Evolutionary conservation across 2,797 vertebrate genomes (phyloP), one percentile per base, ranked within the genome.

Genomic region (Sebastes elongatus): DNA sequence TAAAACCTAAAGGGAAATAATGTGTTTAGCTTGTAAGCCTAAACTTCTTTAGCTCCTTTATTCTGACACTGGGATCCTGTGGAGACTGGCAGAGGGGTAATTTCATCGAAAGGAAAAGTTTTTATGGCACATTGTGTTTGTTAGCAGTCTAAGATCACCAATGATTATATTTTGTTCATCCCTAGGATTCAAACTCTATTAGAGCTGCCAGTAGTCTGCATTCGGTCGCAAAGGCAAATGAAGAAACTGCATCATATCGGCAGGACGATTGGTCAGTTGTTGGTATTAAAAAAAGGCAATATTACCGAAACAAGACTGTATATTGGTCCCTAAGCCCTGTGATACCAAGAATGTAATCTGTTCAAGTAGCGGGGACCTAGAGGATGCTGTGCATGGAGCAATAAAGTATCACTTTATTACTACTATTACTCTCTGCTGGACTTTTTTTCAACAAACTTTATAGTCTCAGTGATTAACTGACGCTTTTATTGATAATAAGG

Each of bases 1-100:
- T 27, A 23, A 70, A 78, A 66, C 72, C 88, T 56, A 10, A 42
- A 60, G 64, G 66, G 78, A 78, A 86, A 82, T 73, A 71, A 75
- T 18, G 52, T 62, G 62, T 84, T 81, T 57, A 75, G 33, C 77
- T 80, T 77, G 85, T 49, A 78, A 87, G 35, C 4, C 53, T 64
- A 38, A 84, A 82, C 71, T n/a, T 42, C 27, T 71, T 59, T 28
- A 78, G 66, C 32, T 6, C 10, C 27, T 60, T 74, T 75, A 64
- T 35, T 82, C 27, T 78, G 32, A 52, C 14, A 5, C 59, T 32
- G 7, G 62, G 42, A 18, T 68, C 76, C 61, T 8, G 7, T 10
- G 8, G 69, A 73, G 49, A 33, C 27, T 5, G 27, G 42, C 5
- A 13, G 4, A 27, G 30, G 20, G 20, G 14, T 52, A 16, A 70